Conservation (phyloP, 30 jellyfish, hydroid and myxozoan species). For the Cassiopea xamachana region DNA sequence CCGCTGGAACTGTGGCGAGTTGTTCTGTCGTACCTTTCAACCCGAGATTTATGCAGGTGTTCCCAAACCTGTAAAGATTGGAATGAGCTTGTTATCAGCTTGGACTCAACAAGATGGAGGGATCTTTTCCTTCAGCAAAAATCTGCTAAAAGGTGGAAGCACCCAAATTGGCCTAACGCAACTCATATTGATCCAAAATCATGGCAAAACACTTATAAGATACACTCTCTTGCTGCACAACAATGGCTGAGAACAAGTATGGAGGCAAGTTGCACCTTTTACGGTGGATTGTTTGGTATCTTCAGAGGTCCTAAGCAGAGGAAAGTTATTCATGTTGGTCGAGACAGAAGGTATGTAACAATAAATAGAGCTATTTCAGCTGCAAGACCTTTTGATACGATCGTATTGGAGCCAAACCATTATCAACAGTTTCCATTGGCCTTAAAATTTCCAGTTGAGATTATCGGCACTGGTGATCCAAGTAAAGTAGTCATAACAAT, state of each 20-base stretch:
- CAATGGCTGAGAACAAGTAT: conserved; percentile 72
- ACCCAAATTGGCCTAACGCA: conserved; percentile 90
- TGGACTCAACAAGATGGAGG: conserved; percentile 92
- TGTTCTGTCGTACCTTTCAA: conserved; percentile 77
- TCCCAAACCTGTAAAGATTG: conserved; percentile 84
- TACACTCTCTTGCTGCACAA: conserved; percentile 64
- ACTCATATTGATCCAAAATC: conserved; percentile 67
- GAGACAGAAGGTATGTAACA: conserved; percentile 73
- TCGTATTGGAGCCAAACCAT: conserved; percentile 68
- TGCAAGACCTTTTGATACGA: conserved; percentile 82
- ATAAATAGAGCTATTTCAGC: conserved; percentile 82
- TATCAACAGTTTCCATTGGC: conserved; percentile 83
- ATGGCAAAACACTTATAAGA: conserved; percentile 78
- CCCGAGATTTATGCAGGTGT: conserved; percentile 81
- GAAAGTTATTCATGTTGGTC: conserved; percentile 79
- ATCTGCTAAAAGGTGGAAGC: conserved; percentile 86
- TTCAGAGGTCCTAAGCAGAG: conserved; percentile 66
- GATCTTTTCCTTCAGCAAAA: conserved; percentile 77
- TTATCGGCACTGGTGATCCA: conserved; percentile 87
- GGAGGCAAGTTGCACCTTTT: conserved; percentile 69
- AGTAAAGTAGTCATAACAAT: conserved; percentile 72
- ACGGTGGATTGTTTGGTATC: conserved; percentile 60
- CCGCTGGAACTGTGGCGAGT: conserved; percentile 93
- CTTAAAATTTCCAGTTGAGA: conserved; percentile 81
- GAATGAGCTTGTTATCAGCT: conserved; percentile 73